Percentiles rank a stretch among this genome's conserved stretches.
phyloP scores from a whole-genome alignment of 2,888 invertebrate genomes.

The Lepas anatifera region DNA sequence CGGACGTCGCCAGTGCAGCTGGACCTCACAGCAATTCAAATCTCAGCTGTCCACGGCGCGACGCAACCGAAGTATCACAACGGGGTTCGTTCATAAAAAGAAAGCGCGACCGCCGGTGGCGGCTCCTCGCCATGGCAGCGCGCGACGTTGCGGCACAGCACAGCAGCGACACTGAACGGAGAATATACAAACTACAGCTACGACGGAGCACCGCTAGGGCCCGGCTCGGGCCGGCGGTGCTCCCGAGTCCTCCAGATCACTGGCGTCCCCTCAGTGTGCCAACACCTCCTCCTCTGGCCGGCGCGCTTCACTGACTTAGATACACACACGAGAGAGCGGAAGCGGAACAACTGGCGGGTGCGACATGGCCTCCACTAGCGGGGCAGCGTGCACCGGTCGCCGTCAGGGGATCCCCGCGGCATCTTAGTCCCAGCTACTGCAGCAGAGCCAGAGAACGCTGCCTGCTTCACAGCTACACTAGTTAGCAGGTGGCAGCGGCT shows the following conservation, averaged over 20 bases:
- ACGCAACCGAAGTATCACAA: neutral
- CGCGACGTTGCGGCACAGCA: neutral
- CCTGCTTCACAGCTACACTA: too few relatives aligned
- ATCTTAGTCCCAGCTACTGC: too few relatives aligned
- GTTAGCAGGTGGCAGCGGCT: too few relatives aligned
- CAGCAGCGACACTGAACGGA: neutral
- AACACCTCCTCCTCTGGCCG: neutral
- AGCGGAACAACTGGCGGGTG: neutral
- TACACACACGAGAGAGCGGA: conserved; percentile 4
- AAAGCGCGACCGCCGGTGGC: neutral
- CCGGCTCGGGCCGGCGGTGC: neutral
- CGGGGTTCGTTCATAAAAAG: neutral
- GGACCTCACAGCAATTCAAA: neutral
- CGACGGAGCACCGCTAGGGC: neutral
- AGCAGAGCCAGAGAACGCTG: too few relatives aligned
- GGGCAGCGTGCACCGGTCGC: too few relatives aligned
- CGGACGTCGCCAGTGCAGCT: neutral
- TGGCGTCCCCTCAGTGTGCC: neutral
- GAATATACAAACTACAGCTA: neutral
- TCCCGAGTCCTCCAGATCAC: neutral
- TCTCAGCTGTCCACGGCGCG: neutral
- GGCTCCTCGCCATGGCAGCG: too few relatives aligned
- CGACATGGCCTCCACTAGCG: too few relatives aligned
- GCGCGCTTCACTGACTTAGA: conserved; percentile 7
- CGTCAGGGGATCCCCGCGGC: too few relatives aligned